Base-by-base conservation (phyloP, 2,888 invertebrate species). In the Apamea crenata region DNA sequence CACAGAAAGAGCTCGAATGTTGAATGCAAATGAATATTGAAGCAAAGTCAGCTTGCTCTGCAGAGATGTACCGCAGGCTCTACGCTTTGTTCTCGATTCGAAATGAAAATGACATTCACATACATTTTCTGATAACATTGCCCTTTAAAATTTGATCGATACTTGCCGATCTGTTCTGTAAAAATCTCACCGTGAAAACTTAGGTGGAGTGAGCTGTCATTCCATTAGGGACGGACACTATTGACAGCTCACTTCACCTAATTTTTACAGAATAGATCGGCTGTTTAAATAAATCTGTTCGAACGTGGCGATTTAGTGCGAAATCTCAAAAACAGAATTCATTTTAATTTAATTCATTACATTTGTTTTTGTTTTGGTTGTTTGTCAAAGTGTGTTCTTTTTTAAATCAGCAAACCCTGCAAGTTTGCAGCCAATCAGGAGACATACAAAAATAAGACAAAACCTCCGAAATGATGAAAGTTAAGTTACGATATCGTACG, bases 21-120 rank as follows among this genome's bases (percentile, higher is more conserved):
- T 92, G 93, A 93, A 94, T 92, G 91, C 90, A 91, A 92, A 94
- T 94, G 93, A 94, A 94, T 93, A 93, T 93, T 93, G 92, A 93
- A 93, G 90, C 92, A 86, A 85, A 90, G 91, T 90, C 91, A 88
- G 88, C 84, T 88, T 82, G 88, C 89, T 84, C 77, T 79, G 63
- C 72, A 69, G 87, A 81, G 81, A 87, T 83, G 81, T 85, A 80
- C 86, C 81, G 79, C 75, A 75, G 78, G 66, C 36, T 2, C 59
- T 89, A 93, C 92, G 80, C 80, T 6, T 59, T 2, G 76, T 89
- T 91, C 88, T 88, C 90, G 89, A 90, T 82, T 61, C 16, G 14
- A 44, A 70, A n/a, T 74, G 3, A 32, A 14, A 47, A 14, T 47
- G 47, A 16, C 14, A 16, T 47, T 47, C 47, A 47, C 29, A 18